A percentile compares a stretch with the other conserved stretches of the same genome.
These are phyloP conservation scores for Thaumatotibia leucotreta DNA, from an alignment of 1,140 invertebrate species.

Conservation along the genomic window DNA sequence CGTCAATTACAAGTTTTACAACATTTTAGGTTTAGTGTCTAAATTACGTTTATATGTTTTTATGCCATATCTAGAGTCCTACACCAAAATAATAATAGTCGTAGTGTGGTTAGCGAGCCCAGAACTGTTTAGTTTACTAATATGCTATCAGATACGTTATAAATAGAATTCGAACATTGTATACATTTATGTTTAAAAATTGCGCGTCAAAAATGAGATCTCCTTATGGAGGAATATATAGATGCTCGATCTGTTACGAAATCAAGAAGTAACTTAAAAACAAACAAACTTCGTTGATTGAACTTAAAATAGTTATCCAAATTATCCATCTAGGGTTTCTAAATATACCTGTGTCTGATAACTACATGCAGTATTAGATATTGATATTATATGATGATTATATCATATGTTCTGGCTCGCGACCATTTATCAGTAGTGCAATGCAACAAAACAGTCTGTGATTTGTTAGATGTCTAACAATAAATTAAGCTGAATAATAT, in stretches of 20 bases:
- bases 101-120: neutral
- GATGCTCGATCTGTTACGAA: neutral
- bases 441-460: conserved; percentile 37
- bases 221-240: too few species aligned
- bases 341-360: neutral
- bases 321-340: neutral
- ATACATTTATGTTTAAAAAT: too few species aligned
- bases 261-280: neutral
- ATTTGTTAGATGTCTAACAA: conserved; percentile 43
- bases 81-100: neutral
- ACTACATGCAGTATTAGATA: neutral
- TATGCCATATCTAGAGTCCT: neutral
- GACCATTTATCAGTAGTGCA: conserved; percentile 10
- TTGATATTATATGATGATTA: neutral
- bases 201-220: too few species aligned
- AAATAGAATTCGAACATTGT: neutral
- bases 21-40: neutral
- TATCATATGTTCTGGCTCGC: neutral
- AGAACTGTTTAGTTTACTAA: neutral
- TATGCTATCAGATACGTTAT: neutral
- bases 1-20: neutral
- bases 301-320: too few species aligned
- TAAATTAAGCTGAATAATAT: conserved; percentile 35
- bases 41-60: neutral
- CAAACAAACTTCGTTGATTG: too few species aligned